These are phyloP conservation scores for Mimas tiliae DNA, from an alignment of 2,888 invertebrate species.

Conservation along the genomic window DNA sequence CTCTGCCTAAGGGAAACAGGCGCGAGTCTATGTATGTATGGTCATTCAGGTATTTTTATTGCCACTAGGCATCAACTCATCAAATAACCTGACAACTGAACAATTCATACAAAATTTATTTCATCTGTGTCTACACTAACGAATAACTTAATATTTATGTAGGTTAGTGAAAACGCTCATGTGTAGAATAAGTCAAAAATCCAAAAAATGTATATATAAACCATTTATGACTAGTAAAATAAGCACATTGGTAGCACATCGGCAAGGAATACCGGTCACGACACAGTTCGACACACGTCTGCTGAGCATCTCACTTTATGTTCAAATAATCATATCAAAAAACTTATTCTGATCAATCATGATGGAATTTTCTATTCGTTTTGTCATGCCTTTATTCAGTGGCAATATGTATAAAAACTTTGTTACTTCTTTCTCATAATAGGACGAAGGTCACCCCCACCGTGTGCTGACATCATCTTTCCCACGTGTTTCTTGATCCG, in stretches of 20 bases:
- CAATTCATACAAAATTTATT: conserved; percentile 67
- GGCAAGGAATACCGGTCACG: conserved; percentile 52
- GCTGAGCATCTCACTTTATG: conserved; percentile 64
- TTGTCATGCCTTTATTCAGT: conserved; percentile 10
- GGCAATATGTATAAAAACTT: conserved; percentile 21
- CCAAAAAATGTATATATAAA: conserved; percentile 74
- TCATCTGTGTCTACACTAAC: conserved; percentile 56
- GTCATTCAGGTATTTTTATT: not conserved
- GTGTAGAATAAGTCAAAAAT: conserved; percentile 68
- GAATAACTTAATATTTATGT: conserved; percentile 56
- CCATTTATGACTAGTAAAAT: conserved; percentile 81
- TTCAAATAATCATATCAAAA: conserved; percentile 66
- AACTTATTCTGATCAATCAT: conserved; percentile 45
- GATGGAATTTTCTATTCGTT: conserved; percentile 25
- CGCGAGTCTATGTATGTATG: no score
- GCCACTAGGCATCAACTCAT: not conserved
- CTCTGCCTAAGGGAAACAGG: no score
- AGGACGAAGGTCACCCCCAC: conserved; percentile 75
- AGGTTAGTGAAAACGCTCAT: conserved; percentile 62
- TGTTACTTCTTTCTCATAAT: conserved; percentile 72
- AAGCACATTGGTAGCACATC: conserved; percentile 68
- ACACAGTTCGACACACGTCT: conserved; percentile 63
- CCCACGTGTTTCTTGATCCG: conserved; percentile 63
- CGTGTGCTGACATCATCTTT: conserved; percentile 72
- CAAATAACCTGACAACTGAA: conserved; percentile 54